Evolutionary conservation across 2,113 vertebrate species (phyloP).

Genomic region (Suricata suricatta): DNA sequence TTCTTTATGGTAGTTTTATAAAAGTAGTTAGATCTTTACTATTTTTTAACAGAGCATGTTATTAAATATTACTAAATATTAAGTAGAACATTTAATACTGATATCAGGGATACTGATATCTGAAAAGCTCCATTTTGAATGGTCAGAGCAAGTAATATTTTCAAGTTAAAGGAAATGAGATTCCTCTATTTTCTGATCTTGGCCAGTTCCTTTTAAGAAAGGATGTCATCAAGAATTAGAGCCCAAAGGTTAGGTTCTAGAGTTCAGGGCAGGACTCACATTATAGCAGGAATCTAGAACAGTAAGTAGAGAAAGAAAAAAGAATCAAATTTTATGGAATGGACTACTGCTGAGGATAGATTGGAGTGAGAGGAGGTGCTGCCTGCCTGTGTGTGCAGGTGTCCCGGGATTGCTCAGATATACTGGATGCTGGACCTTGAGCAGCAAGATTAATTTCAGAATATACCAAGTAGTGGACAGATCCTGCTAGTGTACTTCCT

Average conservation of each 20-base stretch:
- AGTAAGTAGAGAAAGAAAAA: background rate
- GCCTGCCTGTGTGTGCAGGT: background rate
- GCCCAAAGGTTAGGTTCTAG: background rate
- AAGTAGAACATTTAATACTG: background rate
- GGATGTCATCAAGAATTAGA: background rate
- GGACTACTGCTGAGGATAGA: background rate
- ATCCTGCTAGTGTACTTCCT: background rate
- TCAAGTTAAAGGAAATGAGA: background rate
- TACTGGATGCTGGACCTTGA: background rate
- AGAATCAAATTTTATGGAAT: no score
- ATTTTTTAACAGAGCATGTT: background rate
- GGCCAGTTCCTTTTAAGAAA: background rate
- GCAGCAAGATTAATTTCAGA: background rate
- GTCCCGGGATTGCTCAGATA: background rate
- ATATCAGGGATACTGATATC: background rate
- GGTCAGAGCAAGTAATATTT: background rate
- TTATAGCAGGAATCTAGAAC: background rate
- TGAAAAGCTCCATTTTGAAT: background rate
- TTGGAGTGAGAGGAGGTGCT: background rate
- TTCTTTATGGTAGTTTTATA: background rate
- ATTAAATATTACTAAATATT: background rate
- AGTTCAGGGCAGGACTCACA: background rate
- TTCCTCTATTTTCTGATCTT: background rate
- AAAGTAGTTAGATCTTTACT: background rate
- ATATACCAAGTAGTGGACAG: background rate